These are phyloP conservation scores for Ametastegia equiseti DNA, from an alignment of 2,888 invertebrate species.

Conservation along the genomic window DNA sequence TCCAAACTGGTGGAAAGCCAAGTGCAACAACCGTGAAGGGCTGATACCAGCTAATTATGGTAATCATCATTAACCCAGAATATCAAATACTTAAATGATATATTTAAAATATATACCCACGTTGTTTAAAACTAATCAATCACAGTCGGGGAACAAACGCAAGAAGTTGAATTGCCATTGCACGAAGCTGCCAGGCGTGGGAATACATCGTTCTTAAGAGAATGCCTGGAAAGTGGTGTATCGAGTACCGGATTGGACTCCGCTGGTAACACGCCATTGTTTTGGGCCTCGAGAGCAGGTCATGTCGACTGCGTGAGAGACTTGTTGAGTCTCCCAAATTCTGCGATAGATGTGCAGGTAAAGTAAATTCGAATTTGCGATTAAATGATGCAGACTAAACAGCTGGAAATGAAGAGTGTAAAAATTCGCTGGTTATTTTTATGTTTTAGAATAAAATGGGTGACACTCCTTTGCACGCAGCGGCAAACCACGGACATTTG, in stretches of 20 bases:
- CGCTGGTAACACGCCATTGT: conserved; percentile 82
- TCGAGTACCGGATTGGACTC: conserved; percentile 82
- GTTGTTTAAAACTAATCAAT: conserved; percentile 51
- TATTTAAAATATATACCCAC: neutral
- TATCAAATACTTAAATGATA: neutral
- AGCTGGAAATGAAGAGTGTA: neutral
- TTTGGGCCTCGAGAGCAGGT: conserved; percentile 83
- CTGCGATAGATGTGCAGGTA: conserved; percentile 73
- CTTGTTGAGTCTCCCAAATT: conserved; percentile 76
- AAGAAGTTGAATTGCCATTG: conserved; percentile 80
- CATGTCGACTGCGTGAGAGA: conserved; percentile 78
- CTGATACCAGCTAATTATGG: conserved; percentile 82
- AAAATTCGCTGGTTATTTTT: conserved; percentile 1
- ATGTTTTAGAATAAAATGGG: conserved; percentile 81
- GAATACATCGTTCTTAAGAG: conserved; percentile 79
- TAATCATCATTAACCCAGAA: conserved; percentile 60
- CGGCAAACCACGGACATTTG: conserved; percentile 80
- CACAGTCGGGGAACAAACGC: conserved; percentile 78
- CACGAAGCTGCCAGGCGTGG: conserved; percentile 84
- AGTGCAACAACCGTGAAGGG: conserved; percentile 77
- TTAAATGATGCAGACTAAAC: neutral
- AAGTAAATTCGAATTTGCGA: neutral
- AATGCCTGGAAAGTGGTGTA: conserved; percentile 80
- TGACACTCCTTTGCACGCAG: conserved; percentile 82
- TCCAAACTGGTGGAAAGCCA: conserved; percentile 78